phyloP scores from a whole-genome alignment of 1,140 invertebrate genomes.

The Lepidostoma basale region DNA sequence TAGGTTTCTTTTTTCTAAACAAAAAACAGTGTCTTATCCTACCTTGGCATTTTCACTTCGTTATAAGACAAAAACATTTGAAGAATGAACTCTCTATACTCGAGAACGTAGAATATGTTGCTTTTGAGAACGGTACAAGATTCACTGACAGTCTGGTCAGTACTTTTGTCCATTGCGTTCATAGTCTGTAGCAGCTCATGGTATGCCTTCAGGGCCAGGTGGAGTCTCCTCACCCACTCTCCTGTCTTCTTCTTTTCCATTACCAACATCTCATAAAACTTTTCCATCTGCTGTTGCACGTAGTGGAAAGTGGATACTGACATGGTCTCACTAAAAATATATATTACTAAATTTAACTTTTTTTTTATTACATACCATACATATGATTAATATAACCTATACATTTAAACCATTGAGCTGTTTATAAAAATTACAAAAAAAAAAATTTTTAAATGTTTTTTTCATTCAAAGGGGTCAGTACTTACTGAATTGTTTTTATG shows the following conservation, averaged over 20 bases:
- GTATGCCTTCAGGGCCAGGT: conserved; percentile 73
- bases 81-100: conserved; percentile 91
- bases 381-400: too few relatives aligned
- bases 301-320: conserved; percentile 90
- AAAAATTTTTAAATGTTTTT: too few relatives aligned
- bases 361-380: too few relatives aligned
- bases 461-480: too few relatives aligned
- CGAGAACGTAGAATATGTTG: conserved; percentile 92
- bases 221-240: conserved; percentile 83
- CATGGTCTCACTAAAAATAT: conserved; percentile 87
- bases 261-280: conserved; percentile 85
- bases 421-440: too few relatives aligned
- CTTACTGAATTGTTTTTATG: too few relatives aligned
- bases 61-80: conserved; percentile 81
- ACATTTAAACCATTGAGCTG: too few relatives aligned
- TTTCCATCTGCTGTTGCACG: conserved; percentile 89
- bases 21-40: conserved; percentile 10
- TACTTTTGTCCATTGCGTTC: conserved; percentile 77
- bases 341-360: too few relatives aligned
- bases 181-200: conserved; percentile 78
- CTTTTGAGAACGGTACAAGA: conserved; percentile 86
- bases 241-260: conserved; percentile 85
- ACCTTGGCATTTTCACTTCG: conserved; percentile 86
- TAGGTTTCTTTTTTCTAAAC: too few relatives aligned
- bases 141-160: conserved; percentile 71